phyloP scores from a whole-genome alignment of 2,113 vertebrate species.

The Antigone vipio region DNA sequence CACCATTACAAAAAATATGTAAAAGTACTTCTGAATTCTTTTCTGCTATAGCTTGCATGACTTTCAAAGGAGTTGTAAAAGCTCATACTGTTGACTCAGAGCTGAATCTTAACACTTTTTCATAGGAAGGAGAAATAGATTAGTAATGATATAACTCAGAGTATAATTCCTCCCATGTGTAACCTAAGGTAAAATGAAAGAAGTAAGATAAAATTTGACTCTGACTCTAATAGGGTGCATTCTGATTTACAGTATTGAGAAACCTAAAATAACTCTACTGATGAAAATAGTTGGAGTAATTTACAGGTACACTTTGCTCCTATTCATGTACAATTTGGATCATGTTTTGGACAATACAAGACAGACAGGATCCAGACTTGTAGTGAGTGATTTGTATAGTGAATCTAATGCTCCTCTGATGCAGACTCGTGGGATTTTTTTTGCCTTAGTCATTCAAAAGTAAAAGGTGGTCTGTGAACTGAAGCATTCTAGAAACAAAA shows the following conservation, averaged over 20 bases:
- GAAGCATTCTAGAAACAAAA: background rate
- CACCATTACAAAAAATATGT: background rate
- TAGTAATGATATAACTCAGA: background rate
- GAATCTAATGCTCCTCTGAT: background rate
- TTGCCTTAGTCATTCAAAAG: background rate
- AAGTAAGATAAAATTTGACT: background rate
- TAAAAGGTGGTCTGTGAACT: background rate
- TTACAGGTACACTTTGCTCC: background rate
- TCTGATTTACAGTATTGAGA: background rate
- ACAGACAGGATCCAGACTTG: background rate
- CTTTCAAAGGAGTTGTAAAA: background rate
- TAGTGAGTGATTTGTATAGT: background rate
- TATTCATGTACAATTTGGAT: background rate
- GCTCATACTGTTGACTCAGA: background rate
- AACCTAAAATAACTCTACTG: background rate
- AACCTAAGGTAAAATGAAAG: background rate
- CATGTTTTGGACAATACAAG: background rate
- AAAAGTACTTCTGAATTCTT: background rate
- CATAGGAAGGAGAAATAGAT: background rate
- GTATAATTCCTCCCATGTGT: background rate
- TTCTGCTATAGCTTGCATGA: background rate
- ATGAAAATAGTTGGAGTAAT: background rate
- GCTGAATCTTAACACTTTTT: background rate
- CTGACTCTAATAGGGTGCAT: background rate
- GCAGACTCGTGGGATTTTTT: background rate